Conservation (phyloP, 2,797 vertebrate genomes). For the Peromyscus nudipes region DNA sequence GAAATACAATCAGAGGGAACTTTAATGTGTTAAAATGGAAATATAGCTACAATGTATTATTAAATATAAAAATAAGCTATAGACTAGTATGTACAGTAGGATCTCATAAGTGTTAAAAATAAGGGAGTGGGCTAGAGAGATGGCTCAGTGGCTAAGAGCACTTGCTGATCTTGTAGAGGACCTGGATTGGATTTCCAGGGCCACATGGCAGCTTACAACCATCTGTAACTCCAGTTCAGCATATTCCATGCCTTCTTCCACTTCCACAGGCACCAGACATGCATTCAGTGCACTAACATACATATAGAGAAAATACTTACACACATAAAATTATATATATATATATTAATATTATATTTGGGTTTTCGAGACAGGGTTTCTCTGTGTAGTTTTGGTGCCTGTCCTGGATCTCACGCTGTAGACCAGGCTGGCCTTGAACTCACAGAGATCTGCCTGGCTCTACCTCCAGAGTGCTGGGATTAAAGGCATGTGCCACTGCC, state of each 20-base stretch:
- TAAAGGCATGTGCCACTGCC: too few species aligned
- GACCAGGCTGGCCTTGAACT: too few species aligned
- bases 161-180: neutral
- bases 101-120: neutral
- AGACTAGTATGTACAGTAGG: neutral
- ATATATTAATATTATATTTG: too few species aligned
- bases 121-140: neutral
- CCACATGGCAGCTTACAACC: neutral
- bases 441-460: too few species aligned
- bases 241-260: neutral
- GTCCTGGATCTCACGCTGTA: too few species aligned
- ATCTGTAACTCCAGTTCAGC: too few species aligned
- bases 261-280: neutral
- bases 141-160: neutral
- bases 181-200: neutral
- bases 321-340: neutral
- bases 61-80: neutral
- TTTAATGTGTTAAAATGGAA: slow-evolving; percentile 5
- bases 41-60: neutral
- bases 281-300: neutral
- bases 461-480: too few species aligned
- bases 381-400: too few species aligned
- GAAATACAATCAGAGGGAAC: neutral
- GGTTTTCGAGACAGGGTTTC: too few species aligned
- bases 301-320: neutral